These are phyloP conservation scores for Eupithecia centaureata DNA, from an alignment of 2,888 invertebrate species.

Conservation along the genomic window DNA sequence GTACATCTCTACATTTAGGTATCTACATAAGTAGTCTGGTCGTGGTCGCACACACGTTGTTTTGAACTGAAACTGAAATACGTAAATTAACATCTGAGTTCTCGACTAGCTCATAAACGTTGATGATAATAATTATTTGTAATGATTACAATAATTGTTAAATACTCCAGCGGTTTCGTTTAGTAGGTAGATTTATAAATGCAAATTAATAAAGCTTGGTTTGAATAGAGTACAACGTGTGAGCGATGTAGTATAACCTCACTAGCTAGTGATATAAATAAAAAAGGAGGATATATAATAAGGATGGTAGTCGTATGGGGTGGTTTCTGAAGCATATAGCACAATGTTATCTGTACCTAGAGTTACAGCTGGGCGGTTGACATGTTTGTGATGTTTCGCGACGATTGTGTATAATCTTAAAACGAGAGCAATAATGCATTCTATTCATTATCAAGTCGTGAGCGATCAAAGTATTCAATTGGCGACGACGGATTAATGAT, in stretches of 20 bases:
- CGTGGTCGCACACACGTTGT: constrained; percentile 71
- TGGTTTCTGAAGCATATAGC: constrained; percentile 73
- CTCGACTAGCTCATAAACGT: constrained; percentile 41
- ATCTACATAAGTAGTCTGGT: constrained; percentile 66
- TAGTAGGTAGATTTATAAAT: constrained; percentile 16
- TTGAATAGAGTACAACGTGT: constrained; percentile 55
- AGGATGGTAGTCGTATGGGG: constrained; percentile 60
- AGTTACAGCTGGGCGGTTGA: constrained; percentile 57
- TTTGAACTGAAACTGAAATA: constrained; percentile 51
- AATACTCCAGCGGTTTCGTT: constrained; percentile 4
- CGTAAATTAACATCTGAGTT: constrained; percentile 52
- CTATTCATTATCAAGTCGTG: constrained; percentile 44
- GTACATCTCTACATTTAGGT: constrained; percentile 68
- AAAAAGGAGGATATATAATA: constrained; percentile 64
- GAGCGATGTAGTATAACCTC: constrained; percentile 78
- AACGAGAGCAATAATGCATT: constrained; percentile 62
- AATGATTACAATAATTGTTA: constrained; percentile 23
- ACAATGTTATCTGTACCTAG: constrained; percentile 80
- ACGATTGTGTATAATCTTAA: constrained; percentile 57
- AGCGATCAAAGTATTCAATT: constrained; percentile 49
- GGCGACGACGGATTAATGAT: neutral
- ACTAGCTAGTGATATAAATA: constrained; percentile 75
- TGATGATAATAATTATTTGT: constrained; percentile 37
- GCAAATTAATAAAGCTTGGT: constrained; percentile 19
- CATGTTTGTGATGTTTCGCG: constrained; percentile 50